A percentile compares a stretch with the other conserved stretches of the same genome.
Evolutionary conservation across 2,888 invertebrate genomes (phyloP).

Genomic region (Gymnosoma rotundatum): DNA sequence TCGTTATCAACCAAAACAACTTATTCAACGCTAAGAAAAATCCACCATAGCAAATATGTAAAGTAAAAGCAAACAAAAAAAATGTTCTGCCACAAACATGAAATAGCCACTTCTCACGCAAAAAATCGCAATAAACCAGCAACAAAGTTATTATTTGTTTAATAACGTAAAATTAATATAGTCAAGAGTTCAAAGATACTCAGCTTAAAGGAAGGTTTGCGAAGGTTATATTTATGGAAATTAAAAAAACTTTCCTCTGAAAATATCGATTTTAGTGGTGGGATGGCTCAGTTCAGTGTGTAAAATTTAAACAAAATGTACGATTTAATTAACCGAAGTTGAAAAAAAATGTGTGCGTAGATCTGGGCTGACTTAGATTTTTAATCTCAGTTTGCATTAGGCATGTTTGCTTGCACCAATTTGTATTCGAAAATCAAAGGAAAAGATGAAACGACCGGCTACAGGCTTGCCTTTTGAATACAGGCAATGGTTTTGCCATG

Average conservation of each 20-base stretch:
- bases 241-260: background rate
- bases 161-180: slow-evolving; percentile 3
- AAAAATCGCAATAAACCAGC: slow-evolving; percentile 17
- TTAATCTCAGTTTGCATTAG: no score
- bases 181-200: slow-evolving; percentile 31
- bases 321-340: background rate
- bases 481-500: no score
- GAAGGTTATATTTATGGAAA: background rate
- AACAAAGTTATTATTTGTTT: slow-evolving; percentile 5
- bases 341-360: no score
- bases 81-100: slow-evolving; percentile 30
- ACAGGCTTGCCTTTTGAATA: no score
- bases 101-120: slow-evolving; percentile 63
- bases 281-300: background rate
- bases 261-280: slow-evolving; percentile 22
- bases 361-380: no score
- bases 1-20: background rate
- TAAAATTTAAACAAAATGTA: background rate
- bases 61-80: background rate
- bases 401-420: no score
- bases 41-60: slow-evolving; percentile 35
- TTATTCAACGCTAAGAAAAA: slow-evolving; percentile 17
- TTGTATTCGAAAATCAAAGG: no score
- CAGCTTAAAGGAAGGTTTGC: background rate
- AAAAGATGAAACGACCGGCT: no score